A percentile compares a stretch with the other conserved stretches of the same genome.
These are phyloP conservation scores for Myioborus melanocephalus DNA, from an alignment of 2,797 vertebrate genomes.

Conservation along the genomic window DNA sequence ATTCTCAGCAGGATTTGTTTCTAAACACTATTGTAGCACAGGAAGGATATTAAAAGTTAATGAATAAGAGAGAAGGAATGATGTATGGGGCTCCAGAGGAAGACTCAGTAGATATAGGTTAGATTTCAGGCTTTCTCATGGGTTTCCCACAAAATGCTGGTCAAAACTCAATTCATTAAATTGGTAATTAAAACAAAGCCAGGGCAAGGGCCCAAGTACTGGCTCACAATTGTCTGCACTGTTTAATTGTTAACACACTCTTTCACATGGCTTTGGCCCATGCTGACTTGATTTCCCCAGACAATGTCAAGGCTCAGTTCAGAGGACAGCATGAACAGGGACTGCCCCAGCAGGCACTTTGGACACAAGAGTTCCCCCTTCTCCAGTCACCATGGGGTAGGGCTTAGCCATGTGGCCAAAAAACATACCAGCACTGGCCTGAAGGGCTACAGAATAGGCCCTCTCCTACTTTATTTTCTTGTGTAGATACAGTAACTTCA, in stretches of 20 bases:
- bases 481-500: background rate
- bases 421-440: background rate
- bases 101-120: constrained; percentile 18
- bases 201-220: background rate
- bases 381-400: background rate
- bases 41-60: background rate
- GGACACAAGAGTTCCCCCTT: background rate
- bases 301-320: constrained; percentile 12
- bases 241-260: constrained; percentile 30
- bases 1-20: background rate
- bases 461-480: constrained; percentile 4
- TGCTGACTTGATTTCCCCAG: constrained; percentile 7
- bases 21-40: background rate
- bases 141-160: constrained; percentile 11
- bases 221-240: constrained; percentile 1
- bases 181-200: constrained; percentile 48
- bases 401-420: background rate
- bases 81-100: background rate
- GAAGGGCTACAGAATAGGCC: background rate
- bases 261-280: background rate
- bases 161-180: constrained; percentile 5
- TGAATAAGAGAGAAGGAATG: background rate
- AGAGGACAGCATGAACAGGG: background rate
- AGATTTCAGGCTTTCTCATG: constrained; percentile 5
- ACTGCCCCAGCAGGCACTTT: background rate